These are phyloP conservation scores for Cydia splendana DNA, from an alignment of 1,140 invertebrate genomes.

Conservation along the genomic window DNA sequence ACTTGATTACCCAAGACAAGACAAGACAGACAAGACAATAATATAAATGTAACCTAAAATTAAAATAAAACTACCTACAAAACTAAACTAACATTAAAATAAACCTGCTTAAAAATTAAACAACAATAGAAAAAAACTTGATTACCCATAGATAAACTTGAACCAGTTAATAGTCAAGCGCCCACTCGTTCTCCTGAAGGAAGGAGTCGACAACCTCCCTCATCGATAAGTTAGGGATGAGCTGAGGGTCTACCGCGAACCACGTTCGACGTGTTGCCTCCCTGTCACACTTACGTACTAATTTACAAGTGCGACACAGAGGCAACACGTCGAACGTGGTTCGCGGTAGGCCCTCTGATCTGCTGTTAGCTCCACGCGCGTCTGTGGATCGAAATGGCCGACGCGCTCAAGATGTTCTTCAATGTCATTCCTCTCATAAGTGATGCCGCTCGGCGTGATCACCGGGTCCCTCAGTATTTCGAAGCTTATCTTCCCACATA, in stretches of 20 bases:
- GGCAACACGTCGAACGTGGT: too few relatives aligned
- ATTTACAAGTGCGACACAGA: too few relatives aligned
- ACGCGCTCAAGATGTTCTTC: conserved; percentile 98
- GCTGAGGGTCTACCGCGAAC: too few relatives aligned
- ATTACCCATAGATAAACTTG: background rate
- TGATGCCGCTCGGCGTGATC: conserved; percentile 99
- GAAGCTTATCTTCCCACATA: conserved; percentile 99
- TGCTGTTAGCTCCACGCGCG: conserved; percentile 92
- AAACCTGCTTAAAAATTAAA: too few relatives aligned
- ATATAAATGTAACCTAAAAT: too few relatives aligned
- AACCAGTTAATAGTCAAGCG: conserved; percentile 87
- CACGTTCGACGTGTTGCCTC: too few relatives aligned
- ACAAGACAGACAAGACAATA: too few relatives aligned
- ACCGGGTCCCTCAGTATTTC: conserved; percentile 98
- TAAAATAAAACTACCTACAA: too few relatives aligned
- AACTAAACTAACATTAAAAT: too few relatives aligned
- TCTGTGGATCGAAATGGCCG: conserved; percentile 99
- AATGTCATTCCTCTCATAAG: conserved; percentile 98
- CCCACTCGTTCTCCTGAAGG: conserved; percentile 98
- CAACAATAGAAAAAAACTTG: too few relatives aligned
- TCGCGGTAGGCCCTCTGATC: too few relatives aligned
- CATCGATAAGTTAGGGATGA: conserved; percentile 99
- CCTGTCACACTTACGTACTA: too few relatives aligned
- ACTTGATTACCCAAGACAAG: background rate
- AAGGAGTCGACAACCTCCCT: conserved; percentile 99